Evolutionary conservation across 2,113 vertebrate genomes (phyloP).

Genomic region (Podiceps cristatus): DNA sequence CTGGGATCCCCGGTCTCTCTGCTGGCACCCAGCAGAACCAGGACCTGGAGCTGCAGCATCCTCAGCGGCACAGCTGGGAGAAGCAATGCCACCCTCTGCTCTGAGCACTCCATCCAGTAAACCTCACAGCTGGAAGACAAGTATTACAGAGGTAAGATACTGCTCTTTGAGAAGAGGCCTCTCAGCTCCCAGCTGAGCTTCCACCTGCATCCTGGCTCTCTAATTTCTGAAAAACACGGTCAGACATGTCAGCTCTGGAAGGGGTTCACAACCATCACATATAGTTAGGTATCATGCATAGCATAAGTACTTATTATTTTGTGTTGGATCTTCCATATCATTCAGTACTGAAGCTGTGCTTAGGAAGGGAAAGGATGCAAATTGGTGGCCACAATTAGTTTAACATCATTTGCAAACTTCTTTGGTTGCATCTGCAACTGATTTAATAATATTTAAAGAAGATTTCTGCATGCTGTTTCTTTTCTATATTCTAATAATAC

Average conservation of each 20-base stretch:
- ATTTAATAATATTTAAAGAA: background rate
- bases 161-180: background rate
- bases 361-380: background rate
- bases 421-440: background rate
- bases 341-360: background rate
- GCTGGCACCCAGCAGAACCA: background rate
- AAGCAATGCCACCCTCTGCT: background rate
- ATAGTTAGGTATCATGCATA: background rate
- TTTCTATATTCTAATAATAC: background rate
- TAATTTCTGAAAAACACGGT: background rate
- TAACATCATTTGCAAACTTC: background rate
- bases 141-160: background rate
- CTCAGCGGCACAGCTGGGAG: fast-evolving
- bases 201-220: background rate
- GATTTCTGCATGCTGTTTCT: background rate
- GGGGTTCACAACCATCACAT: background rate
- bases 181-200: background rate
- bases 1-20: background rate
- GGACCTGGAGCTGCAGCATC: background rate
- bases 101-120: background rate
- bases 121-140: fast-evolving
- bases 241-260: background rate
- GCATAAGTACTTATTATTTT: background rate
- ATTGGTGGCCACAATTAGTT: background rate
- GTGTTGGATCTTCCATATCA: background rate